Evolutionary conservation across 2,888 invertebrate species (phyloP).

Genomic region (Eupelmus urozonus): DNA sequence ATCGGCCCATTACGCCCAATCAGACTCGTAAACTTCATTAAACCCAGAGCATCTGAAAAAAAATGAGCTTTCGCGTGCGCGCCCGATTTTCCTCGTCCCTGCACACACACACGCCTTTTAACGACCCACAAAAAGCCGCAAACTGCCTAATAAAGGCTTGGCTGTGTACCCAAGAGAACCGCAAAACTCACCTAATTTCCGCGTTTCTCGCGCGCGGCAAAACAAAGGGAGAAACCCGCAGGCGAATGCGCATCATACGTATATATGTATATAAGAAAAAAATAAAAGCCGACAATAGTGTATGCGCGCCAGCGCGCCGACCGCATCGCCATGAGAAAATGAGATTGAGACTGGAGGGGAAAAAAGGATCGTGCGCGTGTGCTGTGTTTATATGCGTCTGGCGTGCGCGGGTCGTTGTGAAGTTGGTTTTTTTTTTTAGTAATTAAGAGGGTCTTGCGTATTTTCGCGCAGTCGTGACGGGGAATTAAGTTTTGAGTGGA

Average conservation of each 20-base stretch:
- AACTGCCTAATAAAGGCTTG: slow-evolving; percentile 17
- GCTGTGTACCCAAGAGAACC: slow-evolving; percentile 9
- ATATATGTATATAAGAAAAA: neutral
- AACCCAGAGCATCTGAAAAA: neutral
- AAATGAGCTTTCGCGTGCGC: neutral
- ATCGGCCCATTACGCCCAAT: neutral
- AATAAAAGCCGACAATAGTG: slow-evolving; percentile 23
- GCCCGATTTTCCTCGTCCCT: neutral
- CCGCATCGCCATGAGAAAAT: slow-evolving; percentile 26
- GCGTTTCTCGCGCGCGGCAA: neutral
- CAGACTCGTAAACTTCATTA: neutral
- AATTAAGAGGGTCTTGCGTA: no score
- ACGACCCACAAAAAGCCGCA: slow-evolving; percentile 11
- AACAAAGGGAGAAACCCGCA: slow-evolving; percentile 16
- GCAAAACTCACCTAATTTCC: slow-evolving; percentile 48
- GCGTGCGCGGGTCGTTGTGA: no score
- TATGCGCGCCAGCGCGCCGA: neutral
- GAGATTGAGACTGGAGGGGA: neutral
- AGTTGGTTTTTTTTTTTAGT: no score
- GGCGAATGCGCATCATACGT: neutral
- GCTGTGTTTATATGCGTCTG: no score
- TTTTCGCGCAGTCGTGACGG: no score
- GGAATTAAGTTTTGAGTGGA: no score
- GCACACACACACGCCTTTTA: neutral
- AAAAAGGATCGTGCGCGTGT: no score